Evolutionary conservation across 1,140 invertebrate genomes (phyloP), one percentile per base, ranked within the genome.

Genomic region (Sminthurides bifidus): DNA sequence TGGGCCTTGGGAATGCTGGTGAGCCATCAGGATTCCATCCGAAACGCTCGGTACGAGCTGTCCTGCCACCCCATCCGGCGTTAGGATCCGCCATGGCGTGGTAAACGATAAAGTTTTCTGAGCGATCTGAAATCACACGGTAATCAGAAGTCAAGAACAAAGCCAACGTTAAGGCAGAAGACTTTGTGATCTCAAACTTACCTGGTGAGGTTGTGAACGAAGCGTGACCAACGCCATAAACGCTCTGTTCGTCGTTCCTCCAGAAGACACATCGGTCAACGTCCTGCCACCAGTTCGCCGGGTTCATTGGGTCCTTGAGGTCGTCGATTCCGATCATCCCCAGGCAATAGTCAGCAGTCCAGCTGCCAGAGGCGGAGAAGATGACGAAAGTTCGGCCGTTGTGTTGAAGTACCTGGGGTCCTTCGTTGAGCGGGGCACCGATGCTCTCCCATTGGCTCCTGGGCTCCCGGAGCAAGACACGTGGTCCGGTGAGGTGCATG

Each of bases 261-360:
- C 56, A 64, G 21, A 64, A 60, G 0, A 64, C 58, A 35, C 41
- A 52, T 35, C 43, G 50, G 21, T 63, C 46, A 19, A 40, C 38
- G 37, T 60, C 24, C 38, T 49, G 26, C 61, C 61, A 63, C 61
- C 61, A 63, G 33, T 63, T 63, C 5, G n/a, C 27, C 35, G 49
- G 41, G 21, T 41, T 44, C 38, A 63, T 30, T 10, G 61, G 61
- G 58, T 63, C 58, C 23, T 19, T 26, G 17, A 60, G 26, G 17
- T 56, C 52, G 27, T 63, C 61, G 38, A 63, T 60, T 5, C 61
- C 61, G 45, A 63, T 63, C 12, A 63, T 52, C 33, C 61, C 61
- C 8, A 60, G 27, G 30, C 55, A 52, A 46, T 63, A 63, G 33
- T 63, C 61, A 30, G 58, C 54, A 31, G 58, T 60, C 61, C 61